Base-by-base conservation (phyloP, 2,113 vertebrate genomes). In the Myiopsitta monachus region DNA sequence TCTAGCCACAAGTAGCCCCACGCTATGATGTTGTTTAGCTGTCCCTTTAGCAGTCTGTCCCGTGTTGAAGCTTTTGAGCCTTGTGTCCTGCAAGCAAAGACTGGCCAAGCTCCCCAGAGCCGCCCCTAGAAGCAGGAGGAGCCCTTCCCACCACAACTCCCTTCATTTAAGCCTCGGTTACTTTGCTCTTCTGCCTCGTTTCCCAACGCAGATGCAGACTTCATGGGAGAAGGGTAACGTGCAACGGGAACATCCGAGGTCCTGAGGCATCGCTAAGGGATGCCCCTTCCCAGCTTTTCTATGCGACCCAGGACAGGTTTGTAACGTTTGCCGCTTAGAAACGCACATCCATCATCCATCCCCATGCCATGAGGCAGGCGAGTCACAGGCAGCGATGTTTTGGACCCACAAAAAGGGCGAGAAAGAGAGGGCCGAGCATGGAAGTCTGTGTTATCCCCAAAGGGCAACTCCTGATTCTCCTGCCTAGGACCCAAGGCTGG, bases 11-110 rank as follows among this genome's bases (percentile, higher is more conserved):
- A 24, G 52, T 89, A 63, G 68, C 18, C 77, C 44, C 46, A 57
- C 15, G 81, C 52, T 75, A 49, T 43, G 47, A 80, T 67, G 85
- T 95, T 47, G 62, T 94, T 83, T 96, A 94, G 96, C 86, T 90
- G 88, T 96, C 83, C 64, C 68, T 85, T 55, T 90, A 90, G 88
- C 82, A 16, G 63, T 86, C 51, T 94, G 96, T 95, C 81, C 91
- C 7, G 88, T 94, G 88, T 94, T 92, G 52, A 70, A 87, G 83
- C 78, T 90, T 92, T 85, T 70, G 79, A 95, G 88, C 88, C 3
- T 87, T 19, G 17, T 15, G 27, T 81, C 88, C 77, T 41, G 68
- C 77, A 33, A 66, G 67, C 36, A 17, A 44, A 90, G 90, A 63
- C 77, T 68, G 90, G 61, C 81, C 85, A 7, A 73, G 83, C 43